Percentiles rank a stretch among this genome's conserved stretches.
phyloP scores from a whole-genome alignment of 2,888 invertebrate species.

The Abrostola triplasia region DNA sequence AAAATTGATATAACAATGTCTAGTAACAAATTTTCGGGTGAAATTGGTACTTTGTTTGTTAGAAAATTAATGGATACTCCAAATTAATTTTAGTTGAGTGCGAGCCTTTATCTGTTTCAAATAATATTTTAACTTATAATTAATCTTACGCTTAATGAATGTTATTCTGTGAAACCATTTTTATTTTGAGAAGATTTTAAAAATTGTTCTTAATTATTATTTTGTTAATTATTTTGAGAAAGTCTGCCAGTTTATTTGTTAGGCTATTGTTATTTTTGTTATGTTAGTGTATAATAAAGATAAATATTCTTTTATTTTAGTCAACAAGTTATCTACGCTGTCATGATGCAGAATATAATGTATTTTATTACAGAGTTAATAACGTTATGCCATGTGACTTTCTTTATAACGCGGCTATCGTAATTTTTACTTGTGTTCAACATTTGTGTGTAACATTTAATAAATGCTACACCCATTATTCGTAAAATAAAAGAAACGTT shows the following conservation, averaged over 20 bases:
- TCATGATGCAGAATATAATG: conserved; percentile 1
- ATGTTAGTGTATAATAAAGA: conserved; percentile 22
- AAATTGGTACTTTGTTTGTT: conserved; percentile 67
- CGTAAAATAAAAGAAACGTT: too few relatives aligned
- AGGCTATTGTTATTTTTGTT: neutral
- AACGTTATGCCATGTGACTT: too few relatives aligned
- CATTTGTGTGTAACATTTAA: too few relatives aligned
- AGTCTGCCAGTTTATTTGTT: neutral
- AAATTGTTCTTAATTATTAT: too few relatives aligned
- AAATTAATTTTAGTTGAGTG: conserved; percentile 68
- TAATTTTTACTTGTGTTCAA: too few relatives aligned
- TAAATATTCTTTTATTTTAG: conserved; percentile 16
- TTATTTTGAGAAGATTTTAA: too few relatives aligned
- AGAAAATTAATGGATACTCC: conserved; percentile 70
- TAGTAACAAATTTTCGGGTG: conserved; percentile 59
- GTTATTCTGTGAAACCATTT: conserved; percentile 26
- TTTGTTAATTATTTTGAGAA: too few relatives aligned
- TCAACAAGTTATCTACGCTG: conserved; percentile 17
- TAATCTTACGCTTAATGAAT: conserved; percentile 52
- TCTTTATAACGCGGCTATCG: too few relatives aligned
- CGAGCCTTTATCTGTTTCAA: conserved; percentile 57
- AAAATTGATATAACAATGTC: conserved; percentile 53
- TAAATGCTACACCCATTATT: too few relatives aligned
- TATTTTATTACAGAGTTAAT: too few relatives aligned
- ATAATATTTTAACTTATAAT: conserved; percentile 62